Base-by-base conservation (phyloP, 1,140 invertebrate genomes). In the Aphelinus certus region DNA sequence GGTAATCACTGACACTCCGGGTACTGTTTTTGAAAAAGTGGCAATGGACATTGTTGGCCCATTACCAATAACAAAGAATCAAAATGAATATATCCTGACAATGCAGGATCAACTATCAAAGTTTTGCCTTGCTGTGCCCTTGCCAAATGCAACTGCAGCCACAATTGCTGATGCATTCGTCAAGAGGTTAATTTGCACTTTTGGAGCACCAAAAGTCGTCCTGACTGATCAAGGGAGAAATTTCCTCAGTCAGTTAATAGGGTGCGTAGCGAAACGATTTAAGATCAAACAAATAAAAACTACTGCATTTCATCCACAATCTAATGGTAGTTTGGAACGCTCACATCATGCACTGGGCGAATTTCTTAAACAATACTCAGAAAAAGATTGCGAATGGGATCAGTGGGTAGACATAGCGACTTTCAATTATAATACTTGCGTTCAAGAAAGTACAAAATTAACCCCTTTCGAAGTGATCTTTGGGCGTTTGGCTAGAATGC, bases 281-380 rank as follows among this genome's bases (percentile, higher is more conserved):
- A 74, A 72, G 63, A 81, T 81, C 56, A 75, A 81, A 68, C 51
- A 26, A 26, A 26, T 26, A 26, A 26, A 26, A 26, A 26, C 26
- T 26, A 26, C 26, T 26, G 26, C 26, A 26, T 26, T 26, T 26
- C 26, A 26, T 26, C 26, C 26, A 26, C 26, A 26, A 26, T 26
- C 26, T 26, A 26, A 26, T 26, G 26, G 26, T 26, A 26, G 26
- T 26, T 26, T 26, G 26, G 26, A 26, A 26, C 26, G 83, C 51
- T 83, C 79, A 60, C 88, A 90, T 78, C 72, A 66, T n/a, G 76
- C 79, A 1, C 60, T 85, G 10, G 55, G 60, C 0, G 79, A 81
- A 61, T 85, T 79, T 73, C 67, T 83, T 43, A 80, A 78, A 71
- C 26, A 26, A 26, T 26, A 26, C 26, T 26, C 26, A 26, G 26